Evolutionary conservation across 1,140 invertebrate species (phyloP).

Genomic region (Galleria mellonella): DNA sequence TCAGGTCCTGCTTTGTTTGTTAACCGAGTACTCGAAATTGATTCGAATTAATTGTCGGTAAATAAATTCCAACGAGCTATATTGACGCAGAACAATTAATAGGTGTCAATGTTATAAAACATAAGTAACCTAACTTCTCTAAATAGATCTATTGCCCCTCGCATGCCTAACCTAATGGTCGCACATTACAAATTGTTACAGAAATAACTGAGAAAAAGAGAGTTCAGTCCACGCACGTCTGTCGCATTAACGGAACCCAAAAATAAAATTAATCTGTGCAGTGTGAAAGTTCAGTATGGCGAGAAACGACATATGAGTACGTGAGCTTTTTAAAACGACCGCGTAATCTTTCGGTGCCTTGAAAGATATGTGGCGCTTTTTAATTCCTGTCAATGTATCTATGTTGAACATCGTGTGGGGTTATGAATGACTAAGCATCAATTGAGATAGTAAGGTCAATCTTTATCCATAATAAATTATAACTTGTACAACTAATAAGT

Average conservation of each 20-base stretch:
- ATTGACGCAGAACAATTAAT: too few relatives aligned
- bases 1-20: too few relatives aligned
- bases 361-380: conserved; percentile 38
- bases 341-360: conserved; percentile 26
- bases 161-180: conserved; percentile 50
- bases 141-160: conserved; percentile 36
- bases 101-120: not conserved
- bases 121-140: conserved; percentile 8
- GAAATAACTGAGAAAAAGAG: conserved; percentile 54
- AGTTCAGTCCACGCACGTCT: conserved; percentile 40
- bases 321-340: conserved; percentile 32
- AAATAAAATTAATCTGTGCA: conserved; percentile 59
- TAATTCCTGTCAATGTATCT: conserved; percentile 9
- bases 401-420: too few relatives aligned
- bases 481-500: too few relatives aligned
- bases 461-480: too few relatives aligned
- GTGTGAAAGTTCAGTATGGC: conserved; percentile 58
- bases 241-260: conserved; percentile 39
- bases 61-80: too few relatives aligned
- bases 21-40: too few relatives aligned
- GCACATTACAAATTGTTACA: conserved; percentile 57
- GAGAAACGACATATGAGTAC: conserved; percentile 33
- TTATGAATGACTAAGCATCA: too few relatives aligned
- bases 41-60: too few relatives aligned
- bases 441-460: too few relatives aligned